Base-by-base conservation (phyloP, 2,797 vertebrate genomes). In the Gambelia wislizenii region DNA sequence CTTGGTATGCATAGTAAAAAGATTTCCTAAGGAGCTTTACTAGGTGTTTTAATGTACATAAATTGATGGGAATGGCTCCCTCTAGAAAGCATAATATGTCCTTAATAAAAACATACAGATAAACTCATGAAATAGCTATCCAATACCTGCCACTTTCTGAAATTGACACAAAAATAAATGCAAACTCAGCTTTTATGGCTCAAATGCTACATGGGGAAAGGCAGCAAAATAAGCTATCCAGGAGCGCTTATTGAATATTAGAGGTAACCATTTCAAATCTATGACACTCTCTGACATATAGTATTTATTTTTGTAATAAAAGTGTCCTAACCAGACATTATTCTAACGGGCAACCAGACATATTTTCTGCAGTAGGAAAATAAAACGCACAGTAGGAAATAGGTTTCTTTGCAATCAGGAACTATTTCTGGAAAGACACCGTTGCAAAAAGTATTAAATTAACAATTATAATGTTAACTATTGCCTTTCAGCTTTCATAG, bases 1-100 rank as follows among this genome's bases (percentile, higher is more conserved):
- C 9, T 85, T 91, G 89, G 69, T 86, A 91, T 75, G 54, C 36
- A 72, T 36, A 92, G 54, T 78, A 92, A 86, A n/a, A 49, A 92
- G 13, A 30, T 91, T 92, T 90, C 87, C 61, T 59, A 85, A 92
- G 79, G 87, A 95, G 87, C 36, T 94, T 56, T 92, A 89, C 64
- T 20, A 6, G 67, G 89, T n/a, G 18, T 76, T 90, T 87, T 91
- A 92, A 90, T 81, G 81, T 52, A 87, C 70, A 76, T 77, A 85
- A 93, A 83, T 5, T 83, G 54, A 90, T 18, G 84, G 56, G 59
- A 93, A 95, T 77, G 33, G 54, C 12, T 88, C 44, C 75, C 85
- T 72, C 54, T 81, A 91, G 36, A 59, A 92, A 93, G 92, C 95
- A 83, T 1, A 76, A 22, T 52, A 77, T 14, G 18, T 44, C 25